phyloP scores from a whole-genome alignment of 2,797 vertebrate genomes.

The Trichosurus vulpecula region DNA sequence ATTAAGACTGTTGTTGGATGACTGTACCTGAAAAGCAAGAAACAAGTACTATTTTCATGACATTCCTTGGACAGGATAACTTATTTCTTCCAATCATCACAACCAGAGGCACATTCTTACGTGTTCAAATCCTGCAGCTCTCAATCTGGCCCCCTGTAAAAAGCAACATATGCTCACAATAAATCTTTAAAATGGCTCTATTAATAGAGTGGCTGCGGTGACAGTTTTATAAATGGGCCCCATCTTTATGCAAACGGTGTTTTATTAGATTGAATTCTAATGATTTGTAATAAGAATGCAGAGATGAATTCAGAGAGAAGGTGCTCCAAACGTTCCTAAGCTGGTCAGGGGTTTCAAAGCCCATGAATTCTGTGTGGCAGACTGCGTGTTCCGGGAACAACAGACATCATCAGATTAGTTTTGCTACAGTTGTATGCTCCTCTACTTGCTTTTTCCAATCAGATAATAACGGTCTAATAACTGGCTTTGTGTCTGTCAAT shows the following conservation, averaged over 20 bases:
- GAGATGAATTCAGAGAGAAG: slow-evolving; percentile 72
- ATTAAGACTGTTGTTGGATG: slow-evolving; percentile 19
- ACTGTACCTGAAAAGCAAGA: slow-evolving; percentile 37
- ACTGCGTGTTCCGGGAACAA: slow-evolving; percentile 21
- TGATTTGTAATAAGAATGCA: slow-evolving; percentile 63
- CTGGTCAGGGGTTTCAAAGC: slow-evolving; percentile 42
- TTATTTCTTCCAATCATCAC: slow-evolving; percentile 60
- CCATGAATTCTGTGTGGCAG: slow-evolving; percentile 44
- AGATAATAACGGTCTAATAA: slow-evolving; percentile 80
- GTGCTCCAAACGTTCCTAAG: slow-evolving; percentile 33
- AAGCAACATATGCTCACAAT: slow-evolving; percentile 83
- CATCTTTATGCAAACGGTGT: slow-evolving; percentile 83
- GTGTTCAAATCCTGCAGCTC: slow-evolving; percentile 75
- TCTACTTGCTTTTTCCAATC: slow-evolving; percentile 76
- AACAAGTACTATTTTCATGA: background rate
- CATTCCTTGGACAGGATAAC: slow-evolving; percentile 54
- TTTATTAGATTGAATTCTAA: slow-evolving; percentile 73
- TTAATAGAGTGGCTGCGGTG: slow-evolving; percentile 83
- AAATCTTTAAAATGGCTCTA: slow-evolving; percentile 85
- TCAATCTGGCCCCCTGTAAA: slow-evolving; percentile 81
- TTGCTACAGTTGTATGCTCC: slow-evolving; percentile 77
- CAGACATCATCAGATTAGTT: slow-evolving; percentile 74
- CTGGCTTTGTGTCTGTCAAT: slow-evolving; percentile 82
- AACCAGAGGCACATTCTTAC: slow-evolving; percentile 67
- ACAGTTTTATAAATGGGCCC: slow-evolving; percentile 85